Base-by-base conservation (phyloP, 1,140 invertebrate species). In the Ridgeia piscesae region DNA sequence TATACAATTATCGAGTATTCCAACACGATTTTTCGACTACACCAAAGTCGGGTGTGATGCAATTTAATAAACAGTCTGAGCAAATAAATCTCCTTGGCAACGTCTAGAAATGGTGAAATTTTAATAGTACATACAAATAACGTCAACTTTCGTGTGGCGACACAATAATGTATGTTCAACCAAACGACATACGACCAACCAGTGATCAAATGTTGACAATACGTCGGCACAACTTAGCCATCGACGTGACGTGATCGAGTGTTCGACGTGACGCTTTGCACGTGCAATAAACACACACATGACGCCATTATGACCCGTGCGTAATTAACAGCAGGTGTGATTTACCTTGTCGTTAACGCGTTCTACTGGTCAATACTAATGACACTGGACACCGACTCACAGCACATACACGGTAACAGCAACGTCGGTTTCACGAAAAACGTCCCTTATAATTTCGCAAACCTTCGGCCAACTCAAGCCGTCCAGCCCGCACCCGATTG, bases 401-500 rank as follows among this genome's bases (percentile, higher is more conserved):
- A 94, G 35, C 33, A 48, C 92, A 91, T 95, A 95, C 9, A 95
- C 93, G 2, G 94, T 94, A 14, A 95, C 93, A 17, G 89, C 91
- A 27, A 95, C 92, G 33, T 94, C 89, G 33, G 93, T 94, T 34
- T 96, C 94, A 90, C 93, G 91, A 94, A 97, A 97, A 1, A 97
- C 94, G 89, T 96, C 95, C 91, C 96, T 94, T 2, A 97, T 93
- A 92, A 97, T 95, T 1, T 93, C 92, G 93, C 95, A 96, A 0
- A 97, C 97, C 88, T 96, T 95, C 6, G 94, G 93, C 97, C 97
- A 97, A 93, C 97, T 95, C 17, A 97, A 94, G 34, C 96, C 94
- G 94, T 97, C 97, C 33, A 97, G 95, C 89, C 97, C 97, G 94
- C 97, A 97, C 2, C 97, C 97, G 92, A 97, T 97, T 92, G 95